A percentile compares a stretch with the other conserved stretches of the same genome.
Conservation (phyloP, 2,113 vertebrate species). For the Ia io region DNA sequence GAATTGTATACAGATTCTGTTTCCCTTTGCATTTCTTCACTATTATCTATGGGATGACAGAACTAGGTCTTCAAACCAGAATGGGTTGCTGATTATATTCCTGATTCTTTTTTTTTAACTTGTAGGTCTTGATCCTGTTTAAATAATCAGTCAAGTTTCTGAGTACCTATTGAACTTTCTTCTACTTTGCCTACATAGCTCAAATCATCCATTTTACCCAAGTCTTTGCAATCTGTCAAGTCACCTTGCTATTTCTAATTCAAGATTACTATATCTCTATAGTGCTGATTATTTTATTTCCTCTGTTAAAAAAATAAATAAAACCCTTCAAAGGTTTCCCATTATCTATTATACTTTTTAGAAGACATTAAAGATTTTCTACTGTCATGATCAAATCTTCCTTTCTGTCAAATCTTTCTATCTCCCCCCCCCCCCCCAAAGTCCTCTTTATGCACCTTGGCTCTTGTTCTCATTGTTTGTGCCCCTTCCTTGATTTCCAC, state of each 20-base stretch:
- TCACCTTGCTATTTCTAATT: slow-evolving; percentile 7
- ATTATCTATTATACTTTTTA: background rate
- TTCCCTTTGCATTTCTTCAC: background rate
- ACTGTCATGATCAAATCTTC: background rate
- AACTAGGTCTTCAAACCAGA: background rate
- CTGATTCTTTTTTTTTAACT: background rate
- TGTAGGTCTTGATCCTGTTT: background rate
- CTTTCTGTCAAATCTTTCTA: background rate
- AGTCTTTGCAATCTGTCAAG: background rate
- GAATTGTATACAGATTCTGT: background rate
- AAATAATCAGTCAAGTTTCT: background rate
- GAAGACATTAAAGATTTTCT: background rate
- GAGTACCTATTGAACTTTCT: background rate
- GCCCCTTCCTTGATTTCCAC: background rate
- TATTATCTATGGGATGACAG: background rate
- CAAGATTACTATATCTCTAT: background rate
- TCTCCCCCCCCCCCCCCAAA: accelerated
- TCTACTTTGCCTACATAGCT: background rate
- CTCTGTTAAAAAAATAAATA: background rate
- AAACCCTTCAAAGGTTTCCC: background rate
- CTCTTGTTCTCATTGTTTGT: background rate
- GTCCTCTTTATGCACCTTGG: background rate
- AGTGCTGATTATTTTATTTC: background rate
- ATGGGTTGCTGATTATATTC: background rate
- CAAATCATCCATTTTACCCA: background rate